Evolutionary conservation across 23 tunicate genomes (phyloP).

Genomic region (Styela clava): DNA sequence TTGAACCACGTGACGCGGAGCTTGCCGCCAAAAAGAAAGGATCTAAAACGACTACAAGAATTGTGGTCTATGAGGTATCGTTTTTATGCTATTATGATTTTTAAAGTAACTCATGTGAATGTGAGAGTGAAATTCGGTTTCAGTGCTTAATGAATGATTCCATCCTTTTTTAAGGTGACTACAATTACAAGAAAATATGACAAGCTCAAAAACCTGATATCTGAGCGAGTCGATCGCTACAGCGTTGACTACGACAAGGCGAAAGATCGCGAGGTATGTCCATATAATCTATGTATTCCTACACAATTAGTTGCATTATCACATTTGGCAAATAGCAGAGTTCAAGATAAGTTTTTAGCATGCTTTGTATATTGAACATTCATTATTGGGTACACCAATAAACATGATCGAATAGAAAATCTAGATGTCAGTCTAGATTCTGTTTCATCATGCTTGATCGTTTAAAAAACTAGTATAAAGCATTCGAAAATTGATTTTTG

Average conservation of each 20-base stretch:
- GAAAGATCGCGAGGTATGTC: constrained; percentile 66
- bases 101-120: too few relatives aligned
- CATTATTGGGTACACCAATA: too few relatives aligned
- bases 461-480: too few relatives aligned
- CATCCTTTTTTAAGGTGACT: too few relatives aligned
- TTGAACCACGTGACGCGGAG: constrained; percentile 40
- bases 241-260: constrained; percentile 59
- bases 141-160: too few relatives aligned
- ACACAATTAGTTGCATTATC: constrained; percentile 33
- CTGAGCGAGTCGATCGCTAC: constrained; percentile 71
- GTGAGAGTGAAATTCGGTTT: too few relatives aligned
- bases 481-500: too few relatives aligned
- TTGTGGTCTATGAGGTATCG: constrained; percentile 20
- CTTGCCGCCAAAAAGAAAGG: constrained; percentile 22
- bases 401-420: too few relatives aligned
- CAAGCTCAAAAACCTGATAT: constrained; percentile 63
- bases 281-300: neutral
- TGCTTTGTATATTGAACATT: neutral
- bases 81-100: too few relatives aligned
- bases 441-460: too few relatives aligned
- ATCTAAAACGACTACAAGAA: constrained; percentile 16
- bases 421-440: too few relatives aligned
- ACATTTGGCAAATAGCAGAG: constrained; percentile 4
- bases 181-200: constrained; percentile 81
- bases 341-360: neutral